Evolutionary conservation across 2,113 vertebrate species (phyloP).

Genomic region (Vulpes lagopus): DNA sequence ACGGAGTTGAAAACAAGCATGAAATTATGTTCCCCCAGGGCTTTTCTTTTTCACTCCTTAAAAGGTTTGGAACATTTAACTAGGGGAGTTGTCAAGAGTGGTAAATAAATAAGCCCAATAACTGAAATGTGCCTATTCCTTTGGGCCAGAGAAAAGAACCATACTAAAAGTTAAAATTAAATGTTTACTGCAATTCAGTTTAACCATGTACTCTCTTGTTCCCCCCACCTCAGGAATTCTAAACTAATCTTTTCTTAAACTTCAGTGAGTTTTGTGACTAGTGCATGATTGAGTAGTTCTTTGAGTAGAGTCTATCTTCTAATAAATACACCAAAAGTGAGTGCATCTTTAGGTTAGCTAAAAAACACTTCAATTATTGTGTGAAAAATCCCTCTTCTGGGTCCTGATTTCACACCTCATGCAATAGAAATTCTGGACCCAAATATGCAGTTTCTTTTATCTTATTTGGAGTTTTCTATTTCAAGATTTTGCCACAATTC

Average conservation of each 20-base stretch:
- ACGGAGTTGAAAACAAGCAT: constrained; percentile 50
- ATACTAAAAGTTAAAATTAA: constrained; percentile 71
- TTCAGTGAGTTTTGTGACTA: not conserved
- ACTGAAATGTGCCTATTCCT: constrained; percentile 45
- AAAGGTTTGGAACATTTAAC: constrained; percentile 66
- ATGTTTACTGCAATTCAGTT: constrained; percentile 49
- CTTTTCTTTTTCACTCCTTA: constrained; percentile 56
- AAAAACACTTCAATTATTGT: not conserved
- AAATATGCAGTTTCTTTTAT: not conserved
- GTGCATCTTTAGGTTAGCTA: not conserved
- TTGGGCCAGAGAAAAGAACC: constrained; percentile 21
- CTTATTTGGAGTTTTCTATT: constrained; percentile 9
- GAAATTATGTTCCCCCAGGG: not conserved
- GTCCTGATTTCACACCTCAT: not conserved
- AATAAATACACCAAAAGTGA: constrained; percentile 48
- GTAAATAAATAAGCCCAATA: constrained; percentile 68
- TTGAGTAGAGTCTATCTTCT: constrained; percentile 8
- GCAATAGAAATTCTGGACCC: not conserved
- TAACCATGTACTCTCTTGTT: not conserved
- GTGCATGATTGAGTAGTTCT: not conserved
- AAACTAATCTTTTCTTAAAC: not conserved
- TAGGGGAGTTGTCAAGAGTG: constrained; percentile 1
- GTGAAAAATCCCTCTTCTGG: not conserved
- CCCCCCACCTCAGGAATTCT: not conserved
- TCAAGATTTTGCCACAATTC: not conserved